Evolutionary conservation across 2,113 vertebrate species (phyloP), one percentile per base, ranked within the genome.

Genomic region (Myotis brandtii): DNA sequence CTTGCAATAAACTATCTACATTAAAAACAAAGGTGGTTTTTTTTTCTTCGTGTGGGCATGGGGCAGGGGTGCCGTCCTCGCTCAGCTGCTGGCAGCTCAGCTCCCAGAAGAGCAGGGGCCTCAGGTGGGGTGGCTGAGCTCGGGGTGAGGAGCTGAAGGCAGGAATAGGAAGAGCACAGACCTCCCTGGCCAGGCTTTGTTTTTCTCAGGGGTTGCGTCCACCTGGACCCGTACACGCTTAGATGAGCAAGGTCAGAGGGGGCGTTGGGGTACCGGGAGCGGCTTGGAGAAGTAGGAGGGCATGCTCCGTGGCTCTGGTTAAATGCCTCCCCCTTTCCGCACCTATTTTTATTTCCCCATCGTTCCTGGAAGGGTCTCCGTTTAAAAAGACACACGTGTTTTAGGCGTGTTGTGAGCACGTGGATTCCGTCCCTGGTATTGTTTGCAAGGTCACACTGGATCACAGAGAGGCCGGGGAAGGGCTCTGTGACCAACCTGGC

Each of bases 11-110:
- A 86, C 90, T 94, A 88, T 84, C 97, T 97, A 95, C 95, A 86
- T 96, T 95, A 93, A 97, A 92, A 97, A 92, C 94, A 97, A 97
- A 98, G 94, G 88, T 97, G 82, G 82, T 73, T 97, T 98, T 95
- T 95, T 94, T 96, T 98, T 98, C 98, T 98, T 94, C 95, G 76
- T 94, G 91, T 93, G 96, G 96, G 94, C 93, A 46, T 6, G 13
- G 75, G 76, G 54, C 89, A 73, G 91, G 97, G 89, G 94, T 91
- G 87, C n/a, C 97, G 56, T 82, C 43, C 32, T 25, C 40, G 34
- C 56, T 92, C 92, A 82, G 82, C 94, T 95, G 95, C 93, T 94
- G 20, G 54, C 54, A 91, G 84, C 75, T 85, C 34, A 50, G 86
- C 83, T 94, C 92, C 97, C 91, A 96, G 95, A 96, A 66, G 95